Conservation (phyloP, 2,797 vertebrate genomes). For the Trachops cirrhosus region DNA sequence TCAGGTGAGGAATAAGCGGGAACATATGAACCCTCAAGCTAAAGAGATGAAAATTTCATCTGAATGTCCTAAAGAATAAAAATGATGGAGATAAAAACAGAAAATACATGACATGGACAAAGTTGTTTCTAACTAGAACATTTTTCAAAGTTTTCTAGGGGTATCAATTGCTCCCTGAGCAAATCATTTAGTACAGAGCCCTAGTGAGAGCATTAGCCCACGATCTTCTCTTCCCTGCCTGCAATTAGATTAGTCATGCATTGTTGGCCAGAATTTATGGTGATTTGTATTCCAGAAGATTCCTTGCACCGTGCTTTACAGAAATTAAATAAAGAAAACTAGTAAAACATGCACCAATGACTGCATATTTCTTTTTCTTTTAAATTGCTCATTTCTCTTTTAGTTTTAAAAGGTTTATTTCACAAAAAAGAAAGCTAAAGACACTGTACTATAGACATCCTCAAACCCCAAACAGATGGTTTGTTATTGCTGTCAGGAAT, state of each 20-base stretch:
- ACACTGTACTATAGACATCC: background rate
- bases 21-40: slow-evolving; percentile 74
- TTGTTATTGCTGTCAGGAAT: background rate
- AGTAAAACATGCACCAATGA: background rate
- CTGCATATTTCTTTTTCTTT: background rate
- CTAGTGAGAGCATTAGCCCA: slow-evolving; percentile 75
- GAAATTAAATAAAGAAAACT: slow-evolving; percentile 52
- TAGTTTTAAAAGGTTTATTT: slow-evolving; percentile 27
- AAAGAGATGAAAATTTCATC: slow-evolving; percentile 73
- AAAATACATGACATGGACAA: slow-evolving; percentile 81
- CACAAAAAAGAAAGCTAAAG: background rate
- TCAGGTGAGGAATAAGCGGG: slow-evolving; percentile 63
- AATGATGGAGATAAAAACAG: slow-evolving; percentile 80
- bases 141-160: slow-evolving; percentile 83
- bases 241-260: slow-evolving; percentile 77
- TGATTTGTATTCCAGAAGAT: slow-evolving; percentile 73
- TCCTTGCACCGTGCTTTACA: slow-evolving; percentile 47
- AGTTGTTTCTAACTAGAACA: slow-evolving; percentile 79
- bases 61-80: slow-evolving; percentile 77
- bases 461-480: background rate
- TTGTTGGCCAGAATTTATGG: slow-evolving; percentile 57
- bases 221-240: slow-evolving; percentile 64
- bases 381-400: background rate
- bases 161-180: slow-evolving; percentile 78
- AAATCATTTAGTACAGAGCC: slow-evolving; percentile 79